Evolutionary conservation across 2,797 vertebrate species (phyloP), one percentile per base, ranked within the genome.

Genomic region (Alfaro cultratus): DNA sequence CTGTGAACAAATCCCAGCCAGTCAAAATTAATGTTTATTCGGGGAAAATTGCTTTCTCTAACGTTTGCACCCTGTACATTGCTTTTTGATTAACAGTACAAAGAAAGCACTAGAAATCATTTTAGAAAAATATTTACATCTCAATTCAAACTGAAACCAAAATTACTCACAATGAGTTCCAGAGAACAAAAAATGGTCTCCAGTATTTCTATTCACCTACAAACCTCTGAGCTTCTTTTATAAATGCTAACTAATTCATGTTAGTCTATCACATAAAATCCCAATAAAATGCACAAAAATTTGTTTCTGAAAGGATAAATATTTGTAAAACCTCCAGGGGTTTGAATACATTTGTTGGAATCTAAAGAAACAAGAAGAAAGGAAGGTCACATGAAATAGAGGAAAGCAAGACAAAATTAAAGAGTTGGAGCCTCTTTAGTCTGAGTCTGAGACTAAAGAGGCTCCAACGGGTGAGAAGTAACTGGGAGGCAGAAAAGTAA

Each of bases 1-100:
- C 34, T 68, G 76, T 77, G 78, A 81, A 85, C 88, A 84, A 70
- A 36, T 88, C 81, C 87, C 84, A 86, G 60, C 21, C 67, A 57
- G 76, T 83, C 49, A 79, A 76, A 82, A 77, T 45, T 62, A 68
- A 71, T 29, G 23, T 18, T 83, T 82, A 77, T 60, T 51, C 2
- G 29, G 31, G 51, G 60, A 74, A 77, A 53, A 70, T 68, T 71
- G 16, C 71, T 45, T 49, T 60, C 53, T 79, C 86, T 80, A 31
- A 70, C 9, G 76, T 47, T 9, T 78, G 31, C 68, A 78, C 77
- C 74, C 55, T 83, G 75, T 53, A 70, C 62, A 74, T n/a, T 43
- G 16, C 51, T 80, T 68, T 74, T 64, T 60, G 2, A 71, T 41
- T 51, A 41, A 75, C 70, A 67, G 12, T 51, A 29, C 26, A 49